A percentile compares a stretch with the other conserved stretches of the same genome.
phyloP scores from a whole-genome alignment of 2,888 invertebrate genomes.

The Tetragonula carbonaria region DNA sequence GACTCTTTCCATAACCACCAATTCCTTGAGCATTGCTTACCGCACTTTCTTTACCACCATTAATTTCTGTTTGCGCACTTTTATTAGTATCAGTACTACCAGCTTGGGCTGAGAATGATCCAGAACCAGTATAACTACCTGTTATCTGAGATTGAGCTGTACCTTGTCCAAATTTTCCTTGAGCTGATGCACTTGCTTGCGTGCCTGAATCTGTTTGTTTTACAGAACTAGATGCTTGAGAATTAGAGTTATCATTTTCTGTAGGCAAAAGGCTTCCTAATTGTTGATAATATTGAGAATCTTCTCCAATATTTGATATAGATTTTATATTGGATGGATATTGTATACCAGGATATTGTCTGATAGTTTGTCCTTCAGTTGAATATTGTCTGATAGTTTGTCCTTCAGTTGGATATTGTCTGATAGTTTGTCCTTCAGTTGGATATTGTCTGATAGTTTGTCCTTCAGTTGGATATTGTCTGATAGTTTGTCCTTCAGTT shows the following conservation, averaged over 20 bases:
- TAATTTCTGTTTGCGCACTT: constrained; percentile 89
- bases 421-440: constrained; percentile 11
- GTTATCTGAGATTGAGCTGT: constrained; percentile 93
- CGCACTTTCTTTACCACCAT: constrained; percentile 90
- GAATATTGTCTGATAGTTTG: constrained; percentile 18
- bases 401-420: constrained; percentile 19
- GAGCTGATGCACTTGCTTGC: constrained; percentile 90
- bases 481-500: no score
- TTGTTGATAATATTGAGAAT: constrained; percentile 53
- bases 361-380: constrained; percentile 11
- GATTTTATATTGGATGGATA: constrained; percentile 35
- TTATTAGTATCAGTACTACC: constrained; percentile 91
- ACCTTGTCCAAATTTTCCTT: constrained; percentile 90
- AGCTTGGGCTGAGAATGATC: constrained; percentile 93
- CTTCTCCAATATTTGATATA: constrained; percentile 12
- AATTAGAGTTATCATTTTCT: constrained; percentile 88
- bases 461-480: no score
- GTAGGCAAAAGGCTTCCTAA: constrained; percentile 23
- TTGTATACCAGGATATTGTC: constrained; percentile 43
- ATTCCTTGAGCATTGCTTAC: constrained; percentile 91
- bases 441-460: constrained; percentile 19
- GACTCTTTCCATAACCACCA: constrained; percentile 90
- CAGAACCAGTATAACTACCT: constrained; percentile 91
- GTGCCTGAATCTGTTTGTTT: constrained; percentile 87
- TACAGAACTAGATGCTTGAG: constrained; percentile 90